phyloP scores from a whole-genome alignment of 2,113 vertebrate genomes.

The Uria aalge region DNA sequence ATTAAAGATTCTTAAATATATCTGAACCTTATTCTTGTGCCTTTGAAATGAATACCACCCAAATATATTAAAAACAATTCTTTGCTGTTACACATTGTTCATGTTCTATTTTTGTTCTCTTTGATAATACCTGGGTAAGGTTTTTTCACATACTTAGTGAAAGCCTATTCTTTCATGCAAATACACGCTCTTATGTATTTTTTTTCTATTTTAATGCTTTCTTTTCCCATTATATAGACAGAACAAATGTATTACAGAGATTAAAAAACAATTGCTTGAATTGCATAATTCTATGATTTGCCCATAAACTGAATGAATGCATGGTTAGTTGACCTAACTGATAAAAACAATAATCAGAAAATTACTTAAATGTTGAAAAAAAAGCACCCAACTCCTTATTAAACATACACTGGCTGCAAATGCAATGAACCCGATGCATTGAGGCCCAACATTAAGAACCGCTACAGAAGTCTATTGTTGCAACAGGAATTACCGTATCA shows the following conservation, averaged over 20 bases:
- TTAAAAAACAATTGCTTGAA: neutral
- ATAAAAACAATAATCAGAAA: neutral
- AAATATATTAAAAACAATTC: neutral
- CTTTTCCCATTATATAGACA: neutral
- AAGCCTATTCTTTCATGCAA: neutral
- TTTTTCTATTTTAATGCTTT: neutral
- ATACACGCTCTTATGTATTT: neutral
- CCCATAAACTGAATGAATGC: neutral
- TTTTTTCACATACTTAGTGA: neutral
- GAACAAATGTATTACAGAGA: neutral
- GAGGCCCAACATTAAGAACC: neutral
- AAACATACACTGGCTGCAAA: neutral
- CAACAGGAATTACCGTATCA: neutral
- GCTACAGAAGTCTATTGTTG: neutral
- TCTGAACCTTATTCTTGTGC: neutral
- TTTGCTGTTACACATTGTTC: neutral
- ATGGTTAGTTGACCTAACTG: neutral
- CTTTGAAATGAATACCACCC: neutral
- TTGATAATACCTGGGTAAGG: neutral
- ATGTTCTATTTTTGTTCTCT: neutral
- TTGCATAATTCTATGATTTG: neutral
- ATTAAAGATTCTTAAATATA: neutral
- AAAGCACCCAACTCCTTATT: neutral
- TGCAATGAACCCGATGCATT: neutral
- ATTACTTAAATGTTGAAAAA: neutral